phyloP scores from a whole-genome alignment of 2,113 vertebrate species.

The Festucalex cinctus region DNA sequence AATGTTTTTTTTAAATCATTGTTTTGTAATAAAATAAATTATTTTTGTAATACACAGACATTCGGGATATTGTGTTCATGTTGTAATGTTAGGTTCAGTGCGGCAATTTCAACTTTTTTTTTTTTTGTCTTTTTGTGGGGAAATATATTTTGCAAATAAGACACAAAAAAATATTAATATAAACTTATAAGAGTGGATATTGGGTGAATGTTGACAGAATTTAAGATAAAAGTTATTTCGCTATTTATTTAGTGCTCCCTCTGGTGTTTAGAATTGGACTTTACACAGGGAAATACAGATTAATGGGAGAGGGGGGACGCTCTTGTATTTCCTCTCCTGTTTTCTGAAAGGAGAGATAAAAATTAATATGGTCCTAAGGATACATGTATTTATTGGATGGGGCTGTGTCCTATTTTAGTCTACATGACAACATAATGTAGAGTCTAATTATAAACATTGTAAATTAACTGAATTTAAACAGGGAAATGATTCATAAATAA shows the following conservation, averaged over 20 bases:
- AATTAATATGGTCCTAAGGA: no score
- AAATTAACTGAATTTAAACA: neutral
- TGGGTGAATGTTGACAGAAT: neutral
- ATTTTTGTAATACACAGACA: slow-evolving; percentile 57
- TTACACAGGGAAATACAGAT: neutral
- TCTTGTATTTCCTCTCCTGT: neutral
- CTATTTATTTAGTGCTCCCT: neutral
- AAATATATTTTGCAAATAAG: no score
- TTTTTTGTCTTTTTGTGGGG: no score
- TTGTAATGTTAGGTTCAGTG: neutral
- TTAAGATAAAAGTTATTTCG: neutral
- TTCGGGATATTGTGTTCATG: slow-evolving; percentile 15
- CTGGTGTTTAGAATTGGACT: neutral
- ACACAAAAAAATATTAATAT: neutral
- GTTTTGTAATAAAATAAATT: slow-evolving; percentile 60
- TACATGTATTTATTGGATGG: no score
- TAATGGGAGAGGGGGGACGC: neutral
- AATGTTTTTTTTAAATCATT: slow-evolving; percentile 31
- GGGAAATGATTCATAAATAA: neutral
- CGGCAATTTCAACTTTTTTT: no score
- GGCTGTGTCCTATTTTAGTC: neutral
- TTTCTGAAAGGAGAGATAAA: neutral
- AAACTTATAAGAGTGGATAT: no score
- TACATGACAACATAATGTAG: neutral
- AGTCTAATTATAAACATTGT: neutral